phyloP scores from a whole-genome alignment of 2,113 vertebrate genomes.

The Percina caprodes region DNA sequence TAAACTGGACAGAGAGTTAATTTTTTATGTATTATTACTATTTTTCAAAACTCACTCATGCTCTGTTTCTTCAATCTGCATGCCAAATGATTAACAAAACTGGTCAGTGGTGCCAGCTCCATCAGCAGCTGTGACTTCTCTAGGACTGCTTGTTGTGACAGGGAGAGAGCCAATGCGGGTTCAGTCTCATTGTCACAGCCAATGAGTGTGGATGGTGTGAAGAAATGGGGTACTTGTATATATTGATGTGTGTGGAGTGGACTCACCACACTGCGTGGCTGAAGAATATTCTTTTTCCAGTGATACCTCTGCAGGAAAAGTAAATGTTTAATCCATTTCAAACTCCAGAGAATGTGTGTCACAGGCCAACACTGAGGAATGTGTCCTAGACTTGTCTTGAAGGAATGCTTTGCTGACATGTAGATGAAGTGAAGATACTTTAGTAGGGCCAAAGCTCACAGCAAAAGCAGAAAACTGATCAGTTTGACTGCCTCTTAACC shows the following conservation, averaged over 20 bases:
- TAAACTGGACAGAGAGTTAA: conserved; percentile 12
- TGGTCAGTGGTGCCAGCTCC: conserved; percentile 46
- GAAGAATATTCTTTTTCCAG: conserved; percentile 36
- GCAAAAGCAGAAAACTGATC: conserved; percentile 34
- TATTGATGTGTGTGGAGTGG: conserved; percentile 14
- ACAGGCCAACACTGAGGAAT: conserved; percentile 62
- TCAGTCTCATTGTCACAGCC: conserved; percentile 40
- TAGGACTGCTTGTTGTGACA: conserved; percentile 60
- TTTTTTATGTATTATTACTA: conserved; percentile 31
- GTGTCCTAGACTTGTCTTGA: conserved; percentile 38
- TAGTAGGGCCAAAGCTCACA: conserved; percentile 6
- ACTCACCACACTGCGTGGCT: conserved; percentile 11
- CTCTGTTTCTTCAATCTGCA: conserved; percentile 16
- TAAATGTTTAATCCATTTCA: conserved; percentile 52
- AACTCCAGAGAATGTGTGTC: conserved; percentile 53
- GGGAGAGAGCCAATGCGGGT: conserved; percentile 29
- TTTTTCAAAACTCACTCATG: conserved; percentile 19
- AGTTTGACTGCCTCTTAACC: conserved; percentile 27
- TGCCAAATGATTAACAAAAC: conserved; percentile 45
- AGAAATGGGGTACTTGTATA: conserved; percentile 18
- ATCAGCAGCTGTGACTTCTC: conserved; percentile 54
- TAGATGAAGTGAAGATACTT: conserved; percentile 47
- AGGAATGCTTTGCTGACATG: conserved; percentile 60
- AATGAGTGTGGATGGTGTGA: conserved; percentile 32
- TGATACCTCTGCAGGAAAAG: conserved; percentile 19